Percentiles rank a stretch among this genome's conserved stretches.
phyloP scores from a whole-genome alignment of 2,113 vertebrate species.

The Tachuris rubrigastra region DNA sequence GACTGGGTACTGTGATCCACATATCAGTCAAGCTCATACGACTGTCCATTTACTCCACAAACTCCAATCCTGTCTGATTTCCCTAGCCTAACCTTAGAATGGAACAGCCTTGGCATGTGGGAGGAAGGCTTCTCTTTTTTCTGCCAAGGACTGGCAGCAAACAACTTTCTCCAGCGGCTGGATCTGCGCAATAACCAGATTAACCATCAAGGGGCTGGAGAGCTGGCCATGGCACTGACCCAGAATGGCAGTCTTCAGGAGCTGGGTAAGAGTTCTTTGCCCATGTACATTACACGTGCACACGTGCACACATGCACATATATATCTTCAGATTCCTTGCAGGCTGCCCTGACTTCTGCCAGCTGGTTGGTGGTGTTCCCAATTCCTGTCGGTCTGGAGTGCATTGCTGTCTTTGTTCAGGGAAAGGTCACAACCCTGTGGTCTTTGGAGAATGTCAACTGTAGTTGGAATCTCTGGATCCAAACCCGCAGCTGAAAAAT shows the following conservation, averaged over 20 bases:
- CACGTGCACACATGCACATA: accelerated
- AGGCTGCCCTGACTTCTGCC: background rate
- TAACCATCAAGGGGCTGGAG: constrained; percentile 85
- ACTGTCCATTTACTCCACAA: accelerated
- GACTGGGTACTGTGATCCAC: accelerated
- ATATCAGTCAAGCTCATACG: background rate
- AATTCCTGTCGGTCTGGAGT: background rate
- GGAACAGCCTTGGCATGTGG: constrained; percentile 90
- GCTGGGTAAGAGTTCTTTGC: constrained; percentile 79
- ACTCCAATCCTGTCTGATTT: background rate
- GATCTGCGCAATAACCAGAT: constrained; percentile 98
- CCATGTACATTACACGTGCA: accelerated
- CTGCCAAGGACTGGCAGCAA: constrained; percentile 85
- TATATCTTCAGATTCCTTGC: background rate
- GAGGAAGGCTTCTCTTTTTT: constrained; percentile 88
- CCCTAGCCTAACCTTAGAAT: constrained; percentile 88
- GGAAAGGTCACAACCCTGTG: background rate
- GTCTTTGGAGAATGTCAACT: background rate
- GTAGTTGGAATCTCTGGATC: background rate
- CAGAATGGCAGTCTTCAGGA: constrained; percentile 80
- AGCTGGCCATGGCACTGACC: constrained; percentile 83
- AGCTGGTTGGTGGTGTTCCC: background rate
- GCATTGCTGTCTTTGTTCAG: background rate
- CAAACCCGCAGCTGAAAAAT: background rate
- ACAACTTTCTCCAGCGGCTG: constrained; percentile 74